A percentile compares a stretch with the other conserved stretches of the same genome.
Conservation (phyloP, 2,113 vertebrate species). For the Bambusicola thoracicus region DNA sequence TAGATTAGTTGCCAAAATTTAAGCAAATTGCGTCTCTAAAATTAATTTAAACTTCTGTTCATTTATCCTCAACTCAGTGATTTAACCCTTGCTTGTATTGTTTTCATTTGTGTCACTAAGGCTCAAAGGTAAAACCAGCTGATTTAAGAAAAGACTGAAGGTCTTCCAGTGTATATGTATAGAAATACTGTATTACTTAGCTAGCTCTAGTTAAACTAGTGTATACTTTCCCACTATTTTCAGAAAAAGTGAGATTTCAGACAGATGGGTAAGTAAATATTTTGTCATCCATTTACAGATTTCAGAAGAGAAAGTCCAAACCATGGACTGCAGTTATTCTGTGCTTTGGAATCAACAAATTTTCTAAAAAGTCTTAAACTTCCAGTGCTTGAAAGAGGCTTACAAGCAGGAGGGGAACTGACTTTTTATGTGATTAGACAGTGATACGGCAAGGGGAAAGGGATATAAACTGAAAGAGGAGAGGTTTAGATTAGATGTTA, state of each 20-base stretch:
- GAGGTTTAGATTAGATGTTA: too few relatives aligned
- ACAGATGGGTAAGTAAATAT: neutral
- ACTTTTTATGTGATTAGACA: too few relatives aligned
- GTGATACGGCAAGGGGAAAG: too few relatives aligned
- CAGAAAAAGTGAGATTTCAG: neutral
- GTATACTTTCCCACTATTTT: neutral
- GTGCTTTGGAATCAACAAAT: neutral
- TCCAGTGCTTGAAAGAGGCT: too few relatives aligned
- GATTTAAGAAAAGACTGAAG: neutral
- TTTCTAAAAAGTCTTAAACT: neutral
- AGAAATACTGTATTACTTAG: neutral
- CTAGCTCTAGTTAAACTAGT: neutral
- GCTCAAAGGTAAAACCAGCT: neutral
- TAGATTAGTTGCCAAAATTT: neutral
- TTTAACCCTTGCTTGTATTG: neutral
- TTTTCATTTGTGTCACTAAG: neutral
- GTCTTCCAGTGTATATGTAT: neutral
- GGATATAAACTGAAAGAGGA: too few relatives aligned
- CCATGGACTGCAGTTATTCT: neutral
- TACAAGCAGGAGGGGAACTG: too few relatives aligned
- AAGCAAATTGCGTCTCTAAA: neutral
- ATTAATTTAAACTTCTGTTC: neutral
- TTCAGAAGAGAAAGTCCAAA: neutral
- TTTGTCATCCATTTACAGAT: neutral
- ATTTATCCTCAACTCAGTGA: neutral